Evolutionary conservation across 2,797 vertebrate species (phyloP), one percentile per base, ranked within the genome.

Genomic region (Apodemus agrarius): DNA sequence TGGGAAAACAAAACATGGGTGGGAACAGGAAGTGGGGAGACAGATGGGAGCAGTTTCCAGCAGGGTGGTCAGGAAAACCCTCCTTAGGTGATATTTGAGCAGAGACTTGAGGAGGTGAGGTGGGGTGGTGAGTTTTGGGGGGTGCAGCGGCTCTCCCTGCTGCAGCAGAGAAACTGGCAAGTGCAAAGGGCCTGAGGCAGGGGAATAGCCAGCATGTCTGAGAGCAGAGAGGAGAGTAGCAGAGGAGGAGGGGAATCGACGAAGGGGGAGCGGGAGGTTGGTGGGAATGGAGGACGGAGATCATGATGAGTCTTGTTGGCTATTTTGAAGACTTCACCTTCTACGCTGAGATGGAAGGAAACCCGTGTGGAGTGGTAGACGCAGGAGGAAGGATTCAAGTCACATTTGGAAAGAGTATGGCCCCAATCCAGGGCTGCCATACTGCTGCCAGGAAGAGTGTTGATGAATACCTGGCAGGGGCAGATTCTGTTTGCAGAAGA

Each of bases 141-240:
- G 24, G 2, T 37, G 22, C 84, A n/a, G 49, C 22, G 26, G 52
- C 82, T 52, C n/a, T 72, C n/a, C 69, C 69, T 72, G 69, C 34
- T 72, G 17, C n/a, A 72, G 34, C 19, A 84, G 63, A 52, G 26
- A 61, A 46, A 34, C 31, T 0, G 34, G 75, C 22, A 49, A 52
- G 79, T 59, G 46, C 88, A 89, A 94, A 95, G 95, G 85, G 3
- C 80, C 94, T 76, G 90, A 29, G 84, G 93, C 14, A 67, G 74
- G 67, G 74, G 65, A 11, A 24, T 29, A 13, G 29, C 31, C 16
- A 3, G 29, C 13, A n/a, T 89, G 37, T 67, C 7, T 52, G 67
- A 81, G 52, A 85, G n/a, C 6, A 22, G 29, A 34, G 46, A 57
- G 59, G 37, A 84, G 12, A 29, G 29, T 4, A 13, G 37, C 37